phyloP scores from a whole-genome alignment of 1,140 invertebrate species.

The Danaus plexippus region DNA sequence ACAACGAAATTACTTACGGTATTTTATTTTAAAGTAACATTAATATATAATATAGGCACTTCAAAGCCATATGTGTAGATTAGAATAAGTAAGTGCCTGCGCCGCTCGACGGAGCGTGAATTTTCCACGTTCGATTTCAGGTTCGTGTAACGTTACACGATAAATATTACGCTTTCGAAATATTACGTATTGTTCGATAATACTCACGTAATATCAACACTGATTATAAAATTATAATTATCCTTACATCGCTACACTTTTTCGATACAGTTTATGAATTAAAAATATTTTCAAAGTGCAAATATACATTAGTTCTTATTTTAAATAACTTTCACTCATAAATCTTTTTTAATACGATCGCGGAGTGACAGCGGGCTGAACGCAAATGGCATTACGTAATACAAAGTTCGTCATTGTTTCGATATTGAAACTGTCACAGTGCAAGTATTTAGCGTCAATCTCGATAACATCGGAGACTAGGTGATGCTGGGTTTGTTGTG shows the following conservation, averaged over 20 bases:
- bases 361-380: slow-evolving; percentile 46
- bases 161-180: slow-evolving; percentile 65
- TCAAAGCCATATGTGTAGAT: too few relatives aligned
- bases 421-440: slow-evolving; percentile 62
- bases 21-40: too few relatives aligned
- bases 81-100: slow-evolving; percentile 14
- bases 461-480: slow-evolving; percentile 60
- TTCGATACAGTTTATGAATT: slow-evolving; percentile 3
- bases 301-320: slow-evolving; percentile 24
- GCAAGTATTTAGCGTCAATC: slow-evolving; percentile 69
- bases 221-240: slow-evolving; percentile 29
- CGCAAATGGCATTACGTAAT: slow-evolving; percentile 57
- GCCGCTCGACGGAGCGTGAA: slow-evolving; percentile 62
- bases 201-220: slow-evolving; percentile 50
- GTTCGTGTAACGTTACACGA: slow-evolving; percentile 55
- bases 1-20: too few relatives aligned
- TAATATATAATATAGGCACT: too few relatives aligned
- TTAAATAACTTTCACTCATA: slow-evolving; percentile 53
- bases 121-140: slow-evolving; percentile 69
- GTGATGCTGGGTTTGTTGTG: slow-evolving; percentile 39
- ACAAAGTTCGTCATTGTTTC: slow-evolving; percentile 61
- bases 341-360: slow-evolving; percentile 40
- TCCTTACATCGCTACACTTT: slow-evolving; percentile 10
- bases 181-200: slow-evolving; percentile 68
- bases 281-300: not conserved